Evolutionary conservation across 1,140 invertebrate species (phyloP).

Genomic region (Acromyrmex echinatior): DNA sequence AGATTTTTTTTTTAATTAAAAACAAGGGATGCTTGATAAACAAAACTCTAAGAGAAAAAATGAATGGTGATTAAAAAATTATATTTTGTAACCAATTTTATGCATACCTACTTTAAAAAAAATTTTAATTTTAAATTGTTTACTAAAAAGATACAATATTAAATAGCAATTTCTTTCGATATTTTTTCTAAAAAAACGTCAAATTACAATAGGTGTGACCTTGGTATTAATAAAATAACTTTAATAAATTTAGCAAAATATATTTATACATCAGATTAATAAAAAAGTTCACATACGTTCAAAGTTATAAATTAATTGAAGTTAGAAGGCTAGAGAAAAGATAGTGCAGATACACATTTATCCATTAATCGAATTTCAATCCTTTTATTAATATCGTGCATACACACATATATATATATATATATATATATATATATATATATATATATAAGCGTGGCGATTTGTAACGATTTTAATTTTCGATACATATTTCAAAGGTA

Average conservation of each 20-base stretch:
- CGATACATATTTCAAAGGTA: conserved; percentile 30
- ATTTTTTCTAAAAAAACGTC: background rate
- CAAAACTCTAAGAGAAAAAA: background rate
- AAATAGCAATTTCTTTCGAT: background rate
- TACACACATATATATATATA: background rate
- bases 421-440: background rate
- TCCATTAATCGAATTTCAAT: conserved; percentile 2
- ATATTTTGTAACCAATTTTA: conserved; percentile 17
- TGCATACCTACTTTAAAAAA: background rate
- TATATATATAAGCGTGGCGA: background rate
- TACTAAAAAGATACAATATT: background rate
- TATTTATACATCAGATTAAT: background rate
- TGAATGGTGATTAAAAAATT: background rate
- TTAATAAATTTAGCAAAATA: background rate
- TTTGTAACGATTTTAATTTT: conserved; percentile 15
- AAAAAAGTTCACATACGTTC: background rate
- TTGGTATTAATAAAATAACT: background rate
- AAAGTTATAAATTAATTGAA: background rate
- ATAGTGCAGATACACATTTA: conserved; percentile 9
- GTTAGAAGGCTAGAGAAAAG: background rate
- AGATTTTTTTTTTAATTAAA: conserved; percentile 18
- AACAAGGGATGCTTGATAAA: background rate
- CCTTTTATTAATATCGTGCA: background rate
- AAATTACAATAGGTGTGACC: background rate
- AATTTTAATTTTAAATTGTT: conserved; percentile 15